A percentile compares a stretch with the other conserved stretches of the same genome.
Evolutionary conservation across 1,140 invertebrate species (phyloP).

Genomic region (Neomicropteryx cornuta): DNA sequence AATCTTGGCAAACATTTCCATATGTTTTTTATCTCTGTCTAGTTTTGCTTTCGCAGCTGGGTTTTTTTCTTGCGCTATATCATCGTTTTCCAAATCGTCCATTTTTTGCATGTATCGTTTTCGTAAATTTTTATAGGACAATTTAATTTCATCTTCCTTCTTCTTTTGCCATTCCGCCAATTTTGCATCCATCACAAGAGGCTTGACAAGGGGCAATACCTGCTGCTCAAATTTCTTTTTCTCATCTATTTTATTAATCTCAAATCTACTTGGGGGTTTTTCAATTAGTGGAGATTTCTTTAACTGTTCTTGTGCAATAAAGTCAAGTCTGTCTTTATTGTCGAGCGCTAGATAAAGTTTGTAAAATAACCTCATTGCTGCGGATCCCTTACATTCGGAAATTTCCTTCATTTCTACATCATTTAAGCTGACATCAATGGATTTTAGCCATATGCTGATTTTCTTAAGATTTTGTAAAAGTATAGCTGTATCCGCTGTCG

Average conservation of each 20-base stretch:
- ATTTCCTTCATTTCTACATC: slow-evolving; percentile 38
- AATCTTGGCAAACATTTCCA: slow-evolving; percentile 25
- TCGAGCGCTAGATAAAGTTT: slow-evolving; percentile 46
- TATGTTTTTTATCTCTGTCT: slow-evolving; percentile 23
- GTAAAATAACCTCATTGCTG: slow-evolving; percentile 43
- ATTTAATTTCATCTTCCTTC: slow-evolving; percentile 31
- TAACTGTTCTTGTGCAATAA: slow-evolving; percentile 38
- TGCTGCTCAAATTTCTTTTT: slow-evolving; percentile 18
- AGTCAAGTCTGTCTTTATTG: slow-evolving; percentile 39
- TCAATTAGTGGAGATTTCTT: slow-evolving; percentile 26
- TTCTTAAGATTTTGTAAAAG: too few relatives aligned
- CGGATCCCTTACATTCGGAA: slow-evolving; percentile 35
- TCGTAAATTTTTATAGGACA: slow-evolving; percentile 26
- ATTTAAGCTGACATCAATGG: too few relatives aligned
- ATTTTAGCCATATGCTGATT: too few relatives aligned
- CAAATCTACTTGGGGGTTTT: slow-evolving; percentile 29
- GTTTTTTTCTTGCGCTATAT: slow-evolving; percentile 13
- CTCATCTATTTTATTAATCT: slow-evolving; percentile 20
- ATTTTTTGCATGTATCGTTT: slow-evolving; percentile 28
- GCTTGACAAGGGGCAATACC: slow-evolving; percentile 27
- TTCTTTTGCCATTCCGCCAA: slow-evolving; percentile 42
- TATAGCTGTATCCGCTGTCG: too few relatives aligned
- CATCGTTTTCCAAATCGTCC: slow-evolving; percentile 20
- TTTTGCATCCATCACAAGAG: slow-evolving; percentile 31
- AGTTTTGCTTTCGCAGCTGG: slow-evolving; percentile 8